Base-by-base conservation (phyloP, 2,113 vertebrate species). In the Barnardius zonarius region DNA sequence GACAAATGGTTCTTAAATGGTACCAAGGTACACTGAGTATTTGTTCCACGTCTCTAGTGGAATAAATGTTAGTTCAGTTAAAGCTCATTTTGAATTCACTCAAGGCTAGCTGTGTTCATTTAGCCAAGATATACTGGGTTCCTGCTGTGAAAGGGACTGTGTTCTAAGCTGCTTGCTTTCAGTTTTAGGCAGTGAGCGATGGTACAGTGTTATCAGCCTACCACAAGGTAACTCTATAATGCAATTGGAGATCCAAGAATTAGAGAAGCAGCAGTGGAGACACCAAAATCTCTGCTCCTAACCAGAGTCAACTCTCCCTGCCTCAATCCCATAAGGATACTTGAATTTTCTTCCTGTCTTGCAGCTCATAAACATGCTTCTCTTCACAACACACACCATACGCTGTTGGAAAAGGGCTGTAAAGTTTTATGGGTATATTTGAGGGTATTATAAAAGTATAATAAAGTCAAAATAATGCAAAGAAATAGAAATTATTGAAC, bases 341-440 rank as follows among this genome's bases (percentile, higher is more conserved):
- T 97, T 97, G 51, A 82, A 96, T 98, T 98, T 97, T 94, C 96
- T 97, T 97, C 94, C 79, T 95, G 91, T 96, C 97, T 97, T 97
- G 97, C 89, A 95, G 96, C 95, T 96, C 96, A 92, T 97, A 97
- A 98, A 96, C 33, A 55, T 96, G 73, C 96, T 98, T 96, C 97
- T 97, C 80, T 93, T 95, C 97, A 97, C 96, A 97, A 96, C 96
- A 97, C 93, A 93, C 67, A 96, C 96, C 95, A 97, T 95, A 94
- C 97, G 95, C 95, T 96, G 79, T 78, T 96, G 96, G 94, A 96
- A 98, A 97, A 95, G 95, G 92, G 87, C 75, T 95, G 93, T 98
- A 97, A 98, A 98, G 52, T 97, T 98, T 98, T 98, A 98, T 97
- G 92, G 97, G 78, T 95, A 72, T 95, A 97, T 97, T 97, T 96